A percentile compares a stretch with the other conserved stretches of the same genome.
These are phyloP conservation scores for Streblospio benedicti DNA, from an alignment of 1,140 invertebrate genomes.

Conservation along the genomic window DNA sequence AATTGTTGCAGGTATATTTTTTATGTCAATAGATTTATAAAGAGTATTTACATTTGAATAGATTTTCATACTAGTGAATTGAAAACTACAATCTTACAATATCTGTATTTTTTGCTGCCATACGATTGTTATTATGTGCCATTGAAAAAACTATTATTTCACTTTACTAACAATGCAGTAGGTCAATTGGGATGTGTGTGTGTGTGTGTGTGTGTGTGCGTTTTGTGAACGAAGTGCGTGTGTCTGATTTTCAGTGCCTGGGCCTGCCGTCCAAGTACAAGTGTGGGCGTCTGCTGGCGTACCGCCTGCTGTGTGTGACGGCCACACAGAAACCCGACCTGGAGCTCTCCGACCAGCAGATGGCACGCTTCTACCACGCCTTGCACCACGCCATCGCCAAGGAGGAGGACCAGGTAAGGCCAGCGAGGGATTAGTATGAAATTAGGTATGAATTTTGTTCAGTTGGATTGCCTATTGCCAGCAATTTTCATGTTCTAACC, in stretches of 20 bases:
- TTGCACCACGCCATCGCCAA: conserved; percentile 66
- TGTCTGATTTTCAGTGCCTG: conserved; percentile 29
- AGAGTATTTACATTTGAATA: no score
- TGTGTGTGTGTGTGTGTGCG: background rate
- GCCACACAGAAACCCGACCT: conserved; percentile 57
- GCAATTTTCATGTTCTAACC: no score
- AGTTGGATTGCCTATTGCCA: no score
- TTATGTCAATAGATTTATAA: no score
- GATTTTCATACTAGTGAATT: no score
- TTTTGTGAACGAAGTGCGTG: background rate
- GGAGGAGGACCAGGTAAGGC: conserved; percentile 50
- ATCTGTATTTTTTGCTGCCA: no score
- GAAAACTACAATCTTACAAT: no score
- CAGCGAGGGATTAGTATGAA: no score
- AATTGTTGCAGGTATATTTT: no score
- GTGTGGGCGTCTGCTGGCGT: conserved; percentile 67
- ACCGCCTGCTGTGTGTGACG: conserved; percentile 67
- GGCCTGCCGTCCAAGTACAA: conserved; percentile 44
- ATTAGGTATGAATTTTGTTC: no score
- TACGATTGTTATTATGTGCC: no score
- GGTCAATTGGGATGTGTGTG: background rate
- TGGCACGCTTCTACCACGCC: conserved; percentile 78
- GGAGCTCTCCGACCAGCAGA: conserved; percentile 57
- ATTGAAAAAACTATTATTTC: background rate
- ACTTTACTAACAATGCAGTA: background rate